These are phyloP conservation scores for Norana najaformis DNA, from an alignment of 2,888 invertebrate species.

Conservation along the genomic window DNA sequence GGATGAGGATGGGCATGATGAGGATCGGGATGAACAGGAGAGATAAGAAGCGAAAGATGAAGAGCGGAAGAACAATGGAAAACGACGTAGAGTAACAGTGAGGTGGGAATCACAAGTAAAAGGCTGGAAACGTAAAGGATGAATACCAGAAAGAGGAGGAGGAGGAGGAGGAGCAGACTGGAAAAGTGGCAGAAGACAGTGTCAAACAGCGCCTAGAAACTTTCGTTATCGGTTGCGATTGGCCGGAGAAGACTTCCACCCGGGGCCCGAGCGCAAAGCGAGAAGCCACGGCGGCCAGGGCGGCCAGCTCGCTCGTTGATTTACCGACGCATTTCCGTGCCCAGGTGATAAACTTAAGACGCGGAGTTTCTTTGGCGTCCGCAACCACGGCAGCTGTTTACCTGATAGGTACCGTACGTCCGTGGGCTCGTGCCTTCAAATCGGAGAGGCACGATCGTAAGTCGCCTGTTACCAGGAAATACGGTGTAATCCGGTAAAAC, in stretches of 20 bases:
- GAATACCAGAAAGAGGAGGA: background rate
- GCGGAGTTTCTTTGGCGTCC: background rate
- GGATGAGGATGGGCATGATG: background rate
- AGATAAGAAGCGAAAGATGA: too few relatives aligned
- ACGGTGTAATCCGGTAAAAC: conserved; percentile 13
- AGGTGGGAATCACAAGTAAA: background rate
- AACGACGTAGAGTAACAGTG: background rate
- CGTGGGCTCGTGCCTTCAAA: background rate
- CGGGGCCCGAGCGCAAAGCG: background rate
- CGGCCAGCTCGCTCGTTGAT: background rate
- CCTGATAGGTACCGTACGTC: background rate
- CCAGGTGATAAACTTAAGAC: conserved; percentile 13
- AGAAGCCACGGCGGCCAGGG: too few relatives aligned
- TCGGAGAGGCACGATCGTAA: background rate
- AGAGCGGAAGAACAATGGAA: background rate
- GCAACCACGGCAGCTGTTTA: background rate
- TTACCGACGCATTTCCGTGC: background rate
- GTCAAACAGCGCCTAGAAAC: conserved; percentile 13
- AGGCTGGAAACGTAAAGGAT: background rate
- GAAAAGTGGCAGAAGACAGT: conserved; percentile 6
- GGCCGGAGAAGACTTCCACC: background rate
- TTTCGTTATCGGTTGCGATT: conserved; percentile 13
- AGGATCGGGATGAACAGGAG: background rate
- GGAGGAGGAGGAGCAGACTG: background rate
- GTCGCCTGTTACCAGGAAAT: conserved; percentile 7